phyloP scores from a whole-genome alignment of 2,888 invertebrate species.

The Andrena trimmerana region DNA sequence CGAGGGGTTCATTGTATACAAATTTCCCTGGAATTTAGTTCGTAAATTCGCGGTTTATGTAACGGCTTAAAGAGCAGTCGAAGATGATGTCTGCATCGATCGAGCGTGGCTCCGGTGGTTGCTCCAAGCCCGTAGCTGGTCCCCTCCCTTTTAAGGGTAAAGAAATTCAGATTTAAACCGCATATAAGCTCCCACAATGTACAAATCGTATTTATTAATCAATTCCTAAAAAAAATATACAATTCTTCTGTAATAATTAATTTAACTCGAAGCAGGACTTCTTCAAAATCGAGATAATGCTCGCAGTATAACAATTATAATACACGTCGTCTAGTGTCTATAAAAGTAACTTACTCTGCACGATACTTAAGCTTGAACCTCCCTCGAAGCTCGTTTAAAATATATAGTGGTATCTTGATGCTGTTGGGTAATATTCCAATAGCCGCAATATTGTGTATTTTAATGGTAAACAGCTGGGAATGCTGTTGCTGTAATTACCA shows the following conservation, averaged over 20 bases:
- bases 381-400: not conserved
- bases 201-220: not conserved
- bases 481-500: constrained; percentile 1
- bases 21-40: constrained; percentile 48
- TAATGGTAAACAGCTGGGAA: not conserved
- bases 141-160: constrained; percentile 1
- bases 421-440: not conserved
- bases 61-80: constrained; percentile 16
- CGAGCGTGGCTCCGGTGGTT: not conserved
- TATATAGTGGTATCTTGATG: too few relatives aligned
- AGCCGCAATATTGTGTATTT: not conserved
- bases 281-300: not conserved
- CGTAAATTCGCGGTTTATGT: constrained; percentile 47
- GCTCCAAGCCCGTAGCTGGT: not conserved
- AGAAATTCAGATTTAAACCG: not conserved
- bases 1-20: constrained; percentile 57
- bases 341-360: not conserved
- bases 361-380: not conserved
- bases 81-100: constrained; percentile 50
- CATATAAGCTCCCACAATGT: not conserved
- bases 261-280: not conserved
- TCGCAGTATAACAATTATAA: not conserved
- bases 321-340: too few relatives aligned
- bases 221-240: not conserved
- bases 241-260: not conserved